These are phyloP conservation scores for Helarctos malayanus DNA, from an alignment of 2,797 vertebrate species.

Conservation along the genomic window DNA sequence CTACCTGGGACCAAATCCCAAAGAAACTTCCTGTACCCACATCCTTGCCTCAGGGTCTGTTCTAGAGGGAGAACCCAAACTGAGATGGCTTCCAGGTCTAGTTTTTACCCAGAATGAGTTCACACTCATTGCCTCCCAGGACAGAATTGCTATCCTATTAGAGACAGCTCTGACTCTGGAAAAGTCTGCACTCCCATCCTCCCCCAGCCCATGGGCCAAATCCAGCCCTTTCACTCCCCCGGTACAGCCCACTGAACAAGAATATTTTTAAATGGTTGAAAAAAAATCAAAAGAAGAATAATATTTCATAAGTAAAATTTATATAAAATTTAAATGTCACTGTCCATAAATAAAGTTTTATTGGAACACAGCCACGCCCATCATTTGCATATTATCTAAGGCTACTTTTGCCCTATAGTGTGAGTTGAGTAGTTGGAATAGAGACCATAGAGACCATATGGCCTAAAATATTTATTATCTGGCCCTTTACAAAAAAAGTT, in stretches of 20 bases:
- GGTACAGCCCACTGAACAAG: neutral
- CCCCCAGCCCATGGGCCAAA: neutral
- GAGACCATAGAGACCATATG: neutral
- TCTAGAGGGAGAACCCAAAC: neutral
- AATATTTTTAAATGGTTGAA: neutral
- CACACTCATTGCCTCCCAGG: neutral
- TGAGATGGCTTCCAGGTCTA: neutral
- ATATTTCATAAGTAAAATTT: neutral
- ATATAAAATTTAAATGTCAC: neutral
- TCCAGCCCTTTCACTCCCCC: neutral
- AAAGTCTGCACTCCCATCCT: neutral
- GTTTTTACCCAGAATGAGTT: neutral
- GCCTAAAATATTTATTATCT: neutral
- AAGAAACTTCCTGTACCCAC: neutral
- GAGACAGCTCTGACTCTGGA: neutral
- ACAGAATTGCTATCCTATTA: neutral
- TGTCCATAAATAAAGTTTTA: neutral
- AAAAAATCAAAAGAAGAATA: neutral
- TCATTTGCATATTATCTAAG: fast-evolving
- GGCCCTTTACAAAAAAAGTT: neutral
- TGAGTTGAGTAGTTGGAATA: neutral
- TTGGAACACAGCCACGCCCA: neutral
- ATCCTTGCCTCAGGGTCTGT: neutral
- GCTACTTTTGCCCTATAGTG: neutral
- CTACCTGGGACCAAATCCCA: neutral